Conservation (phyloP, 2,113 vertebrate species). For the Sphyrna mokarran region DNA sequence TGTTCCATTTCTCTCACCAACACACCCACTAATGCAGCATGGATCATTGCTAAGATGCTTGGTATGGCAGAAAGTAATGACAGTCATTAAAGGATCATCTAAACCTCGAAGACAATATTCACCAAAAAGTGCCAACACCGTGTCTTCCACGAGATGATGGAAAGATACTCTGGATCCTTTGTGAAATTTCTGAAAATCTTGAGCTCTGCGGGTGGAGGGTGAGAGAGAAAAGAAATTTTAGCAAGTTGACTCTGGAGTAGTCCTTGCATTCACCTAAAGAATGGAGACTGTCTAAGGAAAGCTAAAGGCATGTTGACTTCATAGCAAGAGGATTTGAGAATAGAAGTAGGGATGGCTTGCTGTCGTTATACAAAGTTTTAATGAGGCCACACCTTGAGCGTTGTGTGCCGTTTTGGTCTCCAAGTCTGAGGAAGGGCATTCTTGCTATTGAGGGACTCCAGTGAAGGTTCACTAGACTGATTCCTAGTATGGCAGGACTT, state of each 20-base stretch:
- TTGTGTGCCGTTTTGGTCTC: too few species aligned
- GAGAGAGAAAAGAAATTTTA: background rate
- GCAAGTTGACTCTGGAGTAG: background rate
- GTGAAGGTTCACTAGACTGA: too few species aligned
- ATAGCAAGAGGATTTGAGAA: too few species aligned
- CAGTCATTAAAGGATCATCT: background rate
- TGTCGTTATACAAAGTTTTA: too few species aligned
- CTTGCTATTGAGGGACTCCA: too few species aligned
- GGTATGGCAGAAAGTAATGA: background rate
- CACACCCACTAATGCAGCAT: background rate
- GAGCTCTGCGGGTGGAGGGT: background rate
- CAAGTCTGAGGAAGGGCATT: too few species aligned
- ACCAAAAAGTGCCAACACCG: background rate
- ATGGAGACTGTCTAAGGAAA: background rate
- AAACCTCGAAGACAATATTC: background rate
- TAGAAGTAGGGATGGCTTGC: too few species aligned
- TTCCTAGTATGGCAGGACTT: too few species aligned
- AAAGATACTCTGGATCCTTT: background rate
- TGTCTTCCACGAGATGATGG: background rate
- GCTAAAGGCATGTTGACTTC: too few species aligned
- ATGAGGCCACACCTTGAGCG: too few species aligned
- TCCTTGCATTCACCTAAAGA: background rate
- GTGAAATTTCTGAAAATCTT: background rate
- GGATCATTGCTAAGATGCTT: background rate
- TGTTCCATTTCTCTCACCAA: background rate